A percentile compares a stretch with the other conserved stretches of the same genome.
Evolutionary conservation across 2,113 vertebrate genomes (phyloP).

Genomic region (Mastomys coucha): DNA sequence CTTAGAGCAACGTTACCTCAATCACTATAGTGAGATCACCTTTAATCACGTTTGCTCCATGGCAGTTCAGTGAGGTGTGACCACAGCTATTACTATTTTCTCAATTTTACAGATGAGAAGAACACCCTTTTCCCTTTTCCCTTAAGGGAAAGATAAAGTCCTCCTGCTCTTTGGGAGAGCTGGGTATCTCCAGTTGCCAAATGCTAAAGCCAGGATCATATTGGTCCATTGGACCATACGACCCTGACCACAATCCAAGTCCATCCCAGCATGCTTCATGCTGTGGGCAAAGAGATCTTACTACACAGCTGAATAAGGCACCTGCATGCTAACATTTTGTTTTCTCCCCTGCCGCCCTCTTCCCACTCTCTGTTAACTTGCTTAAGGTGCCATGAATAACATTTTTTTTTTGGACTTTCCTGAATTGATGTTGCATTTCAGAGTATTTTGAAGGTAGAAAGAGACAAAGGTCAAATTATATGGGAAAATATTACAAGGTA

Average conservation of each 20-base stretch:
- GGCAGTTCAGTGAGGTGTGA: neutral
- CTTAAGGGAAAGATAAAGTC: neutral
- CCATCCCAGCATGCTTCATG: neutral
- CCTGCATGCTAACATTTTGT: neutral
- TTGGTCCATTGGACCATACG: neutral
- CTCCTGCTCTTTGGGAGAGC: neutral
- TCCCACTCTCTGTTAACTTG: neutral
- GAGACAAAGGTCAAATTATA: constrained; percentile 15
- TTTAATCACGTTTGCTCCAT: neutral
- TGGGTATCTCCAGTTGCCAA: neutral
- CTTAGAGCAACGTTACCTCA: neutral
- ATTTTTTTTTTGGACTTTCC: neutral
- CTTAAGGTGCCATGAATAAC: neutral
- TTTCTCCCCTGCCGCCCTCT: neutral
- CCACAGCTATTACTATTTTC: neutral
- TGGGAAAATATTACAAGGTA: constrained; percentile 6
- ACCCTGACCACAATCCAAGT: rapidly evolving
- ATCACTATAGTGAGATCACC: neutral
- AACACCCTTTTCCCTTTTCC: too few relatives aligned
- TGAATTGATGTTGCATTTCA: neutral
- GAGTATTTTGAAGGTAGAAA: constrained; percentile 14
- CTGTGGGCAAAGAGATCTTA: neutral
- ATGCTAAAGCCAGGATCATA: neutral
- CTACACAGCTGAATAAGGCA: neutral
- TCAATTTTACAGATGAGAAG: constrained; percentile 27